Percentiles rank a stretch among this genome's conserved stretches.
These are phyloP conservation scores for Tricholauxania praeusta DNA, from an alignment of 2,888 invertebrate genomes.

Conservation along the genomic window DNA sequence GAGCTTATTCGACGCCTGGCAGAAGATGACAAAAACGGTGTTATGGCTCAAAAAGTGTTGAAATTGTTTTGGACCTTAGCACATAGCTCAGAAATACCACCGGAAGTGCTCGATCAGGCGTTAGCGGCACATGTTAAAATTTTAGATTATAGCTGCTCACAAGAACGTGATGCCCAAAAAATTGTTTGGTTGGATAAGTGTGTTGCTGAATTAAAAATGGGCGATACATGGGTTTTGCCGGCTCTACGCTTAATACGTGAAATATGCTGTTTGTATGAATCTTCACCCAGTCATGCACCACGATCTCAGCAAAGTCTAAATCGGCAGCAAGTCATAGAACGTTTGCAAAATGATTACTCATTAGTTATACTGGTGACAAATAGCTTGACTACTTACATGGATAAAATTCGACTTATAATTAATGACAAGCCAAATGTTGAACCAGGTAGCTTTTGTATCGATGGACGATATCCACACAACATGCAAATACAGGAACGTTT, in stretches of 20 bases:
- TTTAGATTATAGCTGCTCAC: slow-evolving; percentile 96
- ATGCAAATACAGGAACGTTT: slow-evolving; percentile 94
- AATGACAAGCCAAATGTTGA: slow-evolving; percentile 77
- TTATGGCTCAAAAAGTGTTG: slow-evolving; percentile 97
- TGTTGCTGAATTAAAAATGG: slow-evolving; percentile 91
- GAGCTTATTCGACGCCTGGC: slow-evolving; percentile 95
- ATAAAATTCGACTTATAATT: slow-evolving; percentile 76
- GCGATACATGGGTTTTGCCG: slow-evolving; percentile 93
- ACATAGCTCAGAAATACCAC: slow-evolving; percentile 95
- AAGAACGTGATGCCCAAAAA: slow-evolving; percentile 96
- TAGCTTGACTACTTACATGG: slow-evolving; percentile 92
- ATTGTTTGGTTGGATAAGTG: slow-evolving; percentile 95
- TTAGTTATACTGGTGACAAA: slow-evolving; percentile 94
- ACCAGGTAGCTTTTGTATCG: slow-evolving; percentile 76
- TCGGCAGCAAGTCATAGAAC: slow-evolving; percentile 84
- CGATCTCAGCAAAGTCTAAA: slow-evolving; percentile 69
- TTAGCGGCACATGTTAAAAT: slow-evolving; percentile 96
- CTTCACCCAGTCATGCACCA: slow-evolving; percentile 67
- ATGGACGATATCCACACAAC: slow-evolving; percentile 91
- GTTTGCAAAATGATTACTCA: slow-evolving; percentile 91
- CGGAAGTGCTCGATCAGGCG: slow-evolving; percentile 97
- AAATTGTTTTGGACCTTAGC: slow-evolving; percentile 97
- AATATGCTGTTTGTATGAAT: slow-evolving; percentile 94
- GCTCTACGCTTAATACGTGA: slow-evolving; percentile 95
- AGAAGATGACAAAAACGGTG: slow-evolving; percentile 98